Conservation (phyloP, 2,797 vertebrate genomes). For the Taenioides sp. region DNA sequence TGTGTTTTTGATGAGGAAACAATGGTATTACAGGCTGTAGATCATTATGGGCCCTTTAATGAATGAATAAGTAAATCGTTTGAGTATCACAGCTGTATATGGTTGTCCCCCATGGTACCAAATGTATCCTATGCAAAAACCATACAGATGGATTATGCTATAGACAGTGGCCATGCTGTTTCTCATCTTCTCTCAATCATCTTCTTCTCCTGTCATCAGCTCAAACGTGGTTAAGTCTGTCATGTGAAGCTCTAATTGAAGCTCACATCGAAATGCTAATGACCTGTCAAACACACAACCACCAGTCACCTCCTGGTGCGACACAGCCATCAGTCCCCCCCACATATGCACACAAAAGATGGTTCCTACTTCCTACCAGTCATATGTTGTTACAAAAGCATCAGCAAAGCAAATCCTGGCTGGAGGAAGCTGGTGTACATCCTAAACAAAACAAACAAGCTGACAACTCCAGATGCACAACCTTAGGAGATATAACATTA, state of each 20-base stretch:
- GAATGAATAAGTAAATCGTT: too few relatives aligned
- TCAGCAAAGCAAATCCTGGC: slow-evolving; percentile 24
- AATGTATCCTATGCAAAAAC: background rate
- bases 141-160: background rate
- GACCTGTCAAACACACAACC: slow-evolving; percentile 31
- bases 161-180: background rate
- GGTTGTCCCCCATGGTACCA: background rate
- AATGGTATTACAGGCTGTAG: too few relatives aligned
- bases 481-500: background rate
- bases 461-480: slow-evolving; percentile 24
- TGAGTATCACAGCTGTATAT: background rate
- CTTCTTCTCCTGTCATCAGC: slow-evolving; percentile 24
- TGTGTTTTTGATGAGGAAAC: too few relatives aligned
- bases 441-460: slow-evolving; percentile 43
- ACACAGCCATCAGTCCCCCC: slow-evolving; percentile 13
- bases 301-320: slow-evolving; percentile 31
- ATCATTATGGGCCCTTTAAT: too few relatives aligned
- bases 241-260: slow-evolving; percentile 54
- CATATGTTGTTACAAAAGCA: slow-evolving; percentile 11
- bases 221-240: slow-evolving; percentile 31
- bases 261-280: slow-evolving; percentile 51
- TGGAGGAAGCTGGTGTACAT: slow-evolving; percentile 13
- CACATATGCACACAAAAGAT: slow-evolving; percentile 5
- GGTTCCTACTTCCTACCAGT: slow-evolving; percentile 9
- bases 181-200: slow-evolving; percentile 28